These are phyloP conservation scores for Crioceris asparagi DNA, from an alignment of 2,888 invertebrate species.

Conservation along the genomic window DNA sequence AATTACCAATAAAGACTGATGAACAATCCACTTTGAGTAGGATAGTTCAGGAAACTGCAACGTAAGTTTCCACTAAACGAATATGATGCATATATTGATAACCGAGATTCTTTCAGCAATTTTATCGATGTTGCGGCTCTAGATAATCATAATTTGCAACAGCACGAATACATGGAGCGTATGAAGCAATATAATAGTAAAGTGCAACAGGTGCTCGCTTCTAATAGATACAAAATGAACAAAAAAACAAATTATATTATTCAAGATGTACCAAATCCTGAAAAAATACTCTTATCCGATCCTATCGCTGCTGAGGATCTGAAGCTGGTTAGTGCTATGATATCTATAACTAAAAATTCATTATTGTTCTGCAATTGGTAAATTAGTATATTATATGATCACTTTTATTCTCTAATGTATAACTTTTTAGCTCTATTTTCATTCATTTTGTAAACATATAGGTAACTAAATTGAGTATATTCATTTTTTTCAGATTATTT, in stretches of 20 bases:
- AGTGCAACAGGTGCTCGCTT: conserved; percentile 43
- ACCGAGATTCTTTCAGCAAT: conserved; percentile 68
- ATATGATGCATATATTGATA: too few species aligned
- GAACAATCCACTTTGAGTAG: conserved; percentile 84
- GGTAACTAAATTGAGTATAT: too few species aligned
- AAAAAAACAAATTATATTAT: conserved; percentile 44
- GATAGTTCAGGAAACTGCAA: conserved; percentile 83
- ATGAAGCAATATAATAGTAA: conserved; percentile 58
- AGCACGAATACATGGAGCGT: conserved; percentile 78
- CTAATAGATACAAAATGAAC: conserved; percentile 34
- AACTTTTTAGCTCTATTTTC: too few species aligned
- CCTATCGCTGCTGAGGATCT: conserved; percentile 53
- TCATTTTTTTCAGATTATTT: conserved; percentile 60
- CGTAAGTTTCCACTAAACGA: too few species aligned
- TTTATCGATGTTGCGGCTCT: conserved; percentile 90
- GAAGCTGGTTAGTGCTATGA: conserved; percentile 64
- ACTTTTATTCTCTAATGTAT: too few species aligned
- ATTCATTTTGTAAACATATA: too few species aligned
- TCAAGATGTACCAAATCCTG: conserved; percentile 64
- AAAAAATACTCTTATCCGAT: conserved; percentile 52
- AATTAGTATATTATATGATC: too few species aligned
- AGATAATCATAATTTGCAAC: conserved; percentile 79
- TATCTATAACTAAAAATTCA: too few species aligned
- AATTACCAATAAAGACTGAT: conserved; percentile 68
- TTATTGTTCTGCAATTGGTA: too few species aligned